A percentile compares a stretch with the other conserved stretches of the same genome.
Conservation (phyloP, 2,113 vertebrate genomes). For the Myiopsitta monachus region DNA sequence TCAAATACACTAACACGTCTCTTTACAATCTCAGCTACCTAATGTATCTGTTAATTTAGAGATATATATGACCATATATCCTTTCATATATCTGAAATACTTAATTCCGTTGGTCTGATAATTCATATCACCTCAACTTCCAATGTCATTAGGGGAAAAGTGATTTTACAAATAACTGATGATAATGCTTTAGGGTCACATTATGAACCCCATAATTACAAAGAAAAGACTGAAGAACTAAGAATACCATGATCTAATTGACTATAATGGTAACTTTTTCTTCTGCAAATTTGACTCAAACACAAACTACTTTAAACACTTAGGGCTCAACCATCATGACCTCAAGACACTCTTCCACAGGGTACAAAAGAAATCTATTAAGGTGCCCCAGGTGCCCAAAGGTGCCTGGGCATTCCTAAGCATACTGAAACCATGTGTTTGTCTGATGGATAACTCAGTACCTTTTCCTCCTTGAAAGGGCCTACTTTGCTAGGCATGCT, state of each 20-base stretch:
- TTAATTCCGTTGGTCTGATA: background rate
- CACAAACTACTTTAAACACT: background rate
- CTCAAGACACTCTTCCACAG: background rate
- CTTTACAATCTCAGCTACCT: background rate
- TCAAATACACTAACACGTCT: background rate
- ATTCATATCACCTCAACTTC: background rate
- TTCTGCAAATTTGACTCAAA: background rate
- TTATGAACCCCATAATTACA: background rate
- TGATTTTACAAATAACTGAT: background rate
- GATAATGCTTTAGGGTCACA: background rate
- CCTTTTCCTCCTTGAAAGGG: background rate
- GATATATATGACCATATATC: background rate
- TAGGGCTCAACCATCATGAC: background rate
- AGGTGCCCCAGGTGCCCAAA: background rate
- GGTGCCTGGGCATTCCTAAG: background rate
- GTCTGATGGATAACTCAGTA: background rate
- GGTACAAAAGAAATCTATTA: background rate
- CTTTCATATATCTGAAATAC: background rate
- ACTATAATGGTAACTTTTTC: background rate
- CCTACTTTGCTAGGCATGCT: background rate
- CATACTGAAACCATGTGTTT: background rate
- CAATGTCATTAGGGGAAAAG: background rate
- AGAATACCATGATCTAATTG: background rate
- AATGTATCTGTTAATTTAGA: background rate
- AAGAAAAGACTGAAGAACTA: background rate